phyloP scores from a whole-genome alignment of 2,888 invertebrate species.

The Sarcophaga rosellei region DNA sequence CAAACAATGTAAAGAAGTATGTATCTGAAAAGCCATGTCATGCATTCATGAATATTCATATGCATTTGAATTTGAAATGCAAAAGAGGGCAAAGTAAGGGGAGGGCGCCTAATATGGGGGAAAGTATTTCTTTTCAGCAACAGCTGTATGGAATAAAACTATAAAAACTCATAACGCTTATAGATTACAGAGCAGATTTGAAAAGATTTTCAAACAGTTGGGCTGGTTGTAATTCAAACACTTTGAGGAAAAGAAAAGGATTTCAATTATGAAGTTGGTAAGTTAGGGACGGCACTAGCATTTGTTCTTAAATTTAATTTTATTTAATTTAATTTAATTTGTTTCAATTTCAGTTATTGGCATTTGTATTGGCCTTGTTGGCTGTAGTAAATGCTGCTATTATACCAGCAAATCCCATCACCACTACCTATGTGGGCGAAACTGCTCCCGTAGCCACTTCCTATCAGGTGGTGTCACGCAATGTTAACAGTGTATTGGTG shows the following conservation, averaged over 20 bases:
- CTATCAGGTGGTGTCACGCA: constrained; percentile 77
- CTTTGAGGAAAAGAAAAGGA: constrained; percentile 18
- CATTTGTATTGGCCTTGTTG: constrained; percentile 35
- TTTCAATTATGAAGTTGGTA: constrained; percentile 59
- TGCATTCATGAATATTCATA: constrained; percentile 24
- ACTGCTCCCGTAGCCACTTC: constrained; percentile 72
- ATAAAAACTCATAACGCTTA: constrained; percentile 27
- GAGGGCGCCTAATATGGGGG: too few species aligned
- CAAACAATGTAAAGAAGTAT: not conserved
- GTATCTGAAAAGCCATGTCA: not conserved
- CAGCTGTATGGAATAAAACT: constrained; percentile 5
- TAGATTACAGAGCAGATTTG: constrained; percentile 22
- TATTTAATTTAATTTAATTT: too few species aligned
- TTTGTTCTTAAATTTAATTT: not conserved
- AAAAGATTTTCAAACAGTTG: constrained; percentile 26
- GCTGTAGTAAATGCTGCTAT: constrained; percentile 28
- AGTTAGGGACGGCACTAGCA: not conserved
- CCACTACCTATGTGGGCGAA: constrained; percentile 65
- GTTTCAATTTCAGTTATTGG: constrained; percentile 18
- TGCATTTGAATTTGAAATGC: constrained; percentile 19
- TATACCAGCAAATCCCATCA: constrained; percentile 50
- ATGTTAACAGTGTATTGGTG: constrained; percentile 75
- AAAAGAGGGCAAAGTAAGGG: too few species aligned
- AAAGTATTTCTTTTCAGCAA: too few species aligned
- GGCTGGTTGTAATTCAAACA: not conserved